These are phyloP conservation scores for Tigriopus californicus DNA, from an alignment of 2,888 invertebrate species.

Conservation along the genomic window DNA sequence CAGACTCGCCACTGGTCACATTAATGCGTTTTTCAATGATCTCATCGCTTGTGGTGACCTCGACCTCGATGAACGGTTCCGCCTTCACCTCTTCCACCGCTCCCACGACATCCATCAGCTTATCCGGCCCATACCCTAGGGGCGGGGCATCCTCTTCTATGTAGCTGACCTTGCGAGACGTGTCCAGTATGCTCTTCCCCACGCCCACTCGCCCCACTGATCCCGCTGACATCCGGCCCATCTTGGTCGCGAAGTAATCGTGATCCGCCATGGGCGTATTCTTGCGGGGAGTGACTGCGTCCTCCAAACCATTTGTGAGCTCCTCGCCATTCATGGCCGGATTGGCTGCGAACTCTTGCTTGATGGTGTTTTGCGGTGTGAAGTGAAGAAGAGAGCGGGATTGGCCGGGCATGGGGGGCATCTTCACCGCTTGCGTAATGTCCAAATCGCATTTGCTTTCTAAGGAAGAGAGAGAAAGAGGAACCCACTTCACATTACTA, in stretches of 20 bases:
- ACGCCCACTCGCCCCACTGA: not conserved
- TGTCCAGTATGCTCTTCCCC: too few relatives aligned
- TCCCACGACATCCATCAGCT: slow-evolving; percentile 12
- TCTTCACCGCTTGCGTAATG: slow-evolving; percentile 4
- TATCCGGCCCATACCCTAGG: slow-evolving; percentile 16
- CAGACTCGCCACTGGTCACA: slow-evolving; percentile 27
- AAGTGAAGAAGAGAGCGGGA: slow-evolving; percentile 14
- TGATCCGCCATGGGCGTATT: not conserved
- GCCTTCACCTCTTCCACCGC: not conserved
- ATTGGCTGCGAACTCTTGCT: not conserved
- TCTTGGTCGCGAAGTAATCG: slow-evolving; percentile 5
- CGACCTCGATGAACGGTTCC: slow-evolving; percentile 25
- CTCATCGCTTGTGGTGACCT: not conserved
- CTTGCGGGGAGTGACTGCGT: not conserved
- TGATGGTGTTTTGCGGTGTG: not conserved
- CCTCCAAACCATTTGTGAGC: not conserved
- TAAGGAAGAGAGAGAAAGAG: not conserved
- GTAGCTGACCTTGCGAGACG: not conserved
- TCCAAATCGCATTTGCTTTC: slow-evolving; percentile 9
- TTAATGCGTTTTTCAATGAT: slow-evolving; percentile 21
- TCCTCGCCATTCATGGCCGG: not conserved
- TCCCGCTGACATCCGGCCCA: not conserved
- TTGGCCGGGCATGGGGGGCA: slow-evolving; percentile 10
- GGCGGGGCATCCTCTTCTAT: slow-evolving; percentile 19
- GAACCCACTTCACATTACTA: too few relatives aligned